These are phyloP conservation scores for Drosophila tani DNA, from an alignment of 1,140 invertebrate genomes.

Conservation along the genomic window DNA sequence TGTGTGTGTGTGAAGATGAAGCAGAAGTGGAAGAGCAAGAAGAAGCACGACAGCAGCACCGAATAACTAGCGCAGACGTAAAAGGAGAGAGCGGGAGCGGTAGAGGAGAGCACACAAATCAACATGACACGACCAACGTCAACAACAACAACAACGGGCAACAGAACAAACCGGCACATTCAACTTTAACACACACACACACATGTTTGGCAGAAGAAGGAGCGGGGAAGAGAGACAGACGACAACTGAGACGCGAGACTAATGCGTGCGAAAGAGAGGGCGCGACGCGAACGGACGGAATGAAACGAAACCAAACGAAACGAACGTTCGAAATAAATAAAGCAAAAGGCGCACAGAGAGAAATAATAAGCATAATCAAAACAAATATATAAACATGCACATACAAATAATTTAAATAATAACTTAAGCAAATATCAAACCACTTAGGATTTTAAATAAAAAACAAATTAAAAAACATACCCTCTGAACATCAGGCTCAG, in stretches of 20 bases:
- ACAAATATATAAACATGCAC: slow-evolving; percentile 21
- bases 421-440: background rate
- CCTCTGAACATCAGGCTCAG: background rate
- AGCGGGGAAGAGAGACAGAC: slow-evolving; percentile 17
- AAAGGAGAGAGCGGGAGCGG: slow-evolving; percentile 28
- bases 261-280: slow-evolving; percentile 42
- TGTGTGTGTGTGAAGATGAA: slow-evolving; percentile 61
- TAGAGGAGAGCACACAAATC: slow-evolving; percentile 68
- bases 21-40: slow-evolving; percentile 63
- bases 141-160: slow-evolving; percentile 63
- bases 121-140: slow-evolving; percentile 82
- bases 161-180: slow-evolving; percentile 73
- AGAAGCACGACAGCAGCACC: slow-evolving; percentile 54
- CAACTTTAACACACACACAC: slow-evolving; percentile 59
- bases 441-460: too few relatives aligned
- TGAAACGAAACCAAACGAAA: slow-evolving; percentile 36
- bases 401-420: slow-evolving; percentile 17
- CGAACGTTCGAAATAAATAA: slow-evolving; percentile 71
- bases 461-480: background rate
- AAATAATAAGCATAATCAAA: slow-evolving; percentile 35
- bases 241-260: slow-evolving; percentile 38
- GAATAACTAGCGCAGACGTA: slow-evolving; percentile 78
- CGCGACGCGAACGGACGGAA: slow-evolving; percentile 6
- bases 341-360: slow-evolving; percentile 54
- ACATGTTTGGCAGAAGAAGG: slow-evolving; percentile 3